Base-by-base conservation (phyloP, 2,888 invertebrate species). In the Athalia circularis region DNA sequence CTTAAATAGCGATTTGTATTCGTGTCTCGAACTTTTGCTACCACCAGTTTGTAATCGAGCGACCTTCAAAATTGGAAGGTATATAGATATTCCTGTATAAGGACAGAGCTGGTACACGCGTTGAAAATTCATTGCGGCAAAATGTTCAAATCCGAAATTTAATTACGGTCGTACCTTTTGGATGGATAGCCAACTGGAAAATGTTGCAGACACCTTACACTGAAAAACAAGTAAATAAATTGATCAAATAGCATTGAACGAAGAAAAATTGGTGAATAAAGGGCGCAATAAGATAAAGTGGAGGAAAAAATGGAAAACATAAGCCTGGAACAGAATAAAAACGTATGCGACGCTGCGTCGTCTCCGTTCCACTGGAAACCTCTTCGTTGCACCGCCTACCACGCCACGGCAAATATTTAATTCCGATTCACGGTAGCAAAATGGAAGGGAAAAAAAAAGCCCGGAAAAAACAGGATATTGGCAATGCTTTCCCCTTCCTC, bases 401-500 rank as follows among this genome's bases (percentile, higher is more conserved):
- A 81, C 84, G 79, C 80, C 77, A 81, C 80, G 82, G 86, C 85
- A 87, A 86, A 88, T 86, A 88, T 87, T 87, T 88, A 87, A 88
- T 87, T 87, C 84, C 83, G 80, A 80, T 75, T 81, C 76, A 79
- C 81, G 85, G 85, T 85, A 86, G 87, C 87, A 43, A 67, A 67
- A 43, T n/a, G 45, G 3, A 64, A 43, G 45, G 15, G 50, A 11
- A 11, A 68, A 68, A 29, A 9, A 68, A 68, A 5, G 5, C 4
- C 5, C 4, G 11, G 8, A 47, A 75, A 29, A 75, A 75, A 52
- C 75, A 75, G 75, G 75, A 75, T 75, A 75, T 75, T 75, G 75
- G 75, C 75, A 64, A 75, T 75, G 50, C 61, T 52, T 75, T n/a
- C 29, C 75, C 72, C 45, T 52, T 64, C 75, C 75, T 64, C 50